A percentile compares a stretch with the other conserved stretches of the same genome.
These are phyloP conservation scores for Sitta europaea DNA, from an alignment of 2,113 vertebrate genomes.

Conservation along the genomic window DNA sequence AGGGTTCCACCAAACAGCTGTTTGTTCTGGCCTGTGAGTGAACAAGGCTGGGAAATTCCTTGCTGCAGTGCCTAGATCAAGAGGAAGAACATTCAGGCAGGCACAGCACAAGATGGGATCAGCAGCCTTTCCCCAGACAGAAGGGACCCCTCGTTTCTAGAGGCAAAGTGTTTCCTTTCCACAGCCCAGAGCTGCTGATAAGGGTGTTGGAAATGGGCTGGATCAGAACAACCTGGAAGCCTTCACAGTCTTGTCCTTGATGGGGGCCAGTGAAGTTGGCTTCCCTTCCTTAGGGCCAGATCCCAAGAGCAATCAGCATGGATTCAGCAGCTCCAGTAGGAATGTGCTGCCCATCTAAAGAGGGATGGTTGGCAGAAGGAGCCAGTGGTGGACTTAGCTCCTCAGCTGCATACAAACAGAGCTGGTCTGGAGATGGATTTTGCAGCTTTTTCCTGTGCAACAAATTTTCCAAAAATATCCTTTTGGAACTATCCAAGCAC, in stretches of 20 bases:
- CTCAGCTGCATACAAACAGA: neutral
- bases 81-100: neutral
- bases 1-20: neutral
- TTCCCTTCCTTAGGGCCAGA: neutral
- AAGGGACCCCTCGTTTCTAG: neutral
- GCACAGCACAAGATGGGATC: neutral
- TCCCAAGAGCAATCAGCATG: neutral
- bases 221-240: neutral
- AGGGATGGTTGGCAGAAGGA: neutral
- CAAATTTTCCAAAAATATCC: neutral
- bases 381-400: neutral
- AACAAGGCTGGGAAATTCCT: neutral
- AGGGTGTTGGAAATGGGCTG: neutral
- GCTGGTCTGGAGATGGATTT: neutral
- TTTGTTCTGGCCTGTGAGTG: neutral
- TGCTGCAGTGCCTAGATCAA: neutral
- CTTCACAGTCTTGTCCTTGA: neutral
- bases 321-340: neutral
- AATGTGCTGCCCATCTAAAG: neutral
- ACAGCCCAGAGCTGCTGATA: neutral
- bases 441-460: neutral
- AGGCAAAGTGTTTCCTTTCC: neutral
- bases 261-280: neutral
- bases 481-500: neutral
- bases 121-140: neutral